Conservation (phyloP, 1,140 invertebrate species). For the Teleogryllus occipitalis region DNA sequence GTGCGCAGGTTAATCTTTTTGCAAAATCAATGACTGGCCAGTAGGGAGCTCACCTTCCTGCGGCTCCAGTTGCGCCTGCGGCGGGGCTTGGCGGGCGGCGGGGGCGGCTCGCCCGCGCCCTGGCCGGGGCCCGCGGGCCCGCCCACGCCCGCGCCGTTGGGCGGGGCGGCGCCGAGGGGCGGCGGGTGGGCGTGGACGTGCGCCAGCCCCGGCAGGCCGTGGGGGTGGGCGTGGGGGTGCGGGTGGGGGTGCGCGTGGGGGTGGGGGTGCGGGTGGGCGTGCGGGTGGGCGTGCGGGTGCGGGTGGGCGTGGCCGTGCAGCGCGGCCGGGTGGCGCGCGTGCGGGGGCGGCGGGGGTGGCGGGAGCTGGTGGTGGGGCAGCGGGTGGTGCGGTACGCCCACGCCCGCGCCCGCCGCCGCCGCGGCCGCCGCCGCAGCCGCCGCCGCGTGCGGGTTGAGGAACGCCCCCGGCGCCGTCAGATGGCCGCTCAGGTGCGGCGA, state of each 20-base stretch:
- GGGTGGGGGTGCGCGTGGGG: background rate
- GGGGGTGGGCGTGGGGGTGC: conserved; percentile 11
- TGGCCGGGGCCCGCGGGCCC: conserved; percentile 23
- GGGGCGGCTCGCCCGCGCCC: conserved; percentile 16
- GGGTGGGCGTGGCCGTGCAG: background rate
- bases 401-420: too few species aligned
- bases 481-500: conserved; percentile 36
- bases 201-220: conserved; percentile 25
- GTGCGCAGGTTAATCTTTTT: too few species aligned
- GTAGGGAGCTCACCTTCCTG: conserved; percentile 45
- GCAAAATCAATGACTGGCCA: too few species aligned
- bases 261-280: conserved; percentile 7
- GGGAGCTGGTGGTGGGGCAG: conserved; percentile 19
- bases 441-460: background rate
- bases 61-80: conserved; percentile 43
- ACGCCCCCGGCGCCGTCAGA: background rate
- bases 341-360: conserved; percentile 17
- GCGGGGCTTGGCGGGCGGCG: conserved; percentile 28
- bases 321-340: conserved; percentile 10
- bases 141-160: background rate
- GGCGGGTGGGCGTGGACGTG: background rate
- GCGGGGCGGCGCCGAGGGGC: background rate
- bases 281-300: conserved; percentile 1
- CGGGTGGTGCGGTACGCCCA: conserved; percentile 8
- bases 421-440: too few species aligned